Base-by-base conservation (phyloP, 2,113 vertebrate species). In the Glaucomys volans region DNA sequence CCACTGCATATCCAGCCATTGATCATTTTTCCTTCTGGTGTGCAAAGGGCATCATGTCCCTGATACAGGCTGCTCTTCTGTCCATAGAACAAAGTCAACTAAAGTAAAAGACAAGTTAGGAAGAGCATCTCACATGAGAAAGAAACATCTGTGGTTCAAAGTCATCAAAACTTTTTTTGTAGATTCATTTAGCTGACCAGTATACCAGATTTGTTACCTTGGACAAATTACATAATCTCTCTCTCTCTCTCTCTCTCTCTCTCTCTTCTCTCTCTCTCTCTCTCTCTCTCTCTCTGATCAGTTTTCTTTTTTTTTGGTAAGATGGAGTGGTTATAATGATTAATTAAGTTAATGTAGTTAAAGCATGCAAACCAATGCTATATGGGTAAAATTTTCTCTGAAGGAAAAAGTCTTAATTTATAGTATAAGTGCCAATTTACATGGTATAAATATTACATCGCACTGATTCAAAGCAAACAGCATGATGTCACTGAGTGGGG, bases 91-190 rank as follows among this genome's bases (percentile, higher is more conserved):
- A 32, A 17, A 16, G 24, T 72, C 17, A 22, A 8, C 13, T 71
- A 40, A 8, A 52, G 50, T 69, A 32, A n/a, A n/a, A n/a, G n/a
- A 75, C 30, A 72, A 57, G 1, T 28, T 62, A 2, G n/a, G 42
- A 32, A 87, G 42, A 28, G 44, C 20, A 75, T 64, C 30, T 82
- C 57, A n/a, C 20, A 54, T 32, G 44, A 90, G 59, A 57, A 69
- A 95, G 54, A 80, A 92, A 72, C 22, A 30, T 76, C 11, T 50
- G 7, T 67, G 16, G n/a, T 90, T 66, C 47, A 93, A 93, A 80
- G 30, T 2, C 52, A 90, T 72, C 26, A 71, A 47, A 7, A 32
- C 26, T 37, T 57, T 80, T 80, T 92, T 90, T 71, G 18, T 75
- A 59, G 30, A 80, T 80, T 66, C 20, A 84, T 84, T 90, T 87